Percentiles rank a stretch among this genome's conserved stretches.
These are phyloP conservation scores for Microcaecilia unicolor DNA, from an alignment of 2,797 vertebrate species.

Conservation along the genomic window DNA sequence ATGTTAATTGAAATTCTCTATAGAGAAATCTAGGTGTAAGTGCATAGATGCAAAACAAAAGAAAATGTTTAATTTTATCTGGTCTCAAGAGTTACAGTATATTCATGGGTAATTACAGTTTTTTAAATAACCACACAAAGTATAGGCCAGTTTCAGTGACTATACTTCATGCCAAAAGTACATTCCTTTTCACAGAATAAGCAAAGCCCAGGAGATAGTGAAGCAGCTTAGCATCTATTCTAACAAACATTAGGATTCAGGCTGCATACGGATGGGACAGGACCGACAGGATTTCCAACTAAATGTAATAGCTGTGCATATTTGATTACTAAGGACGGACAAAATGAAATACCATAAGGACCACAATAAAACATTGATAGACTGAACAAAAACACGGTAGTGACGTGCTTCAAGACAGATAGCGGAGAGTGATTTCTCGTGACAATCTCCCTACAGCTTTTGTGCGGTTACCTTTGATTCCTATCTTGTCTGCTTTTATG, in stretches of 20 bases:
- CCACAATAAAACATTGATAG: slow-evolving; percentile 85
- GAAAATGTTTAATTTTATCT: slow-evolving; percentile 48
- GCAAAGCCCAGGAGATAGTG: slow-evolving; percentile 78
- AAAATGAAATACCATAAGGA: slow-evolving; percentile 86
- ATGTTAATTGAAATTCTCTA: background rate
- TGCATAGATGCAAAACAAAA: slow-evolving; percentile 30
- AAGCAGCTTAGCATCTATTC: slow-evolving; percentile 88
- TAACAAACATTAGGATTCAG: slow-evolving; percentile 87
- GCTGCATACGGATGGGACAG: slow-evolving; percentile 87
- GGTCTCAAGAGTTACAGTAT: slow-evolving; percentile 57
- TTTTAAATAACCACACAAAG: slow-evolving; percentile 71
- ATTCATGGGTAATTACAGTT: slow-evolving; percentile 95
- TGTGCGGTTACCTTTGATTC: slow-evolving; percentile 99
- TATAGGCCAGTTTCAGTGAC: slow-evolving; percentile 66
- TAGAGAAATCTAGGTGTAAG: slow-evolving; percentile 26
- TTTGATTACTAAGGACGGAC: slow-evolving; percentile 81
- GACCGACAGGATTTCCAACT: slow-evolving; percentile 75
- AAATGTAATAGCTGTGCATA: slow-evolving; percentile 71
- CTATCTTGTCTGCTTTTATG: slow-evolving; percentile 99
- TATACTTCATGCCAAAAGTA: slow-evolving; percentile 82
- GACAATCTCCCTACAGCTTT: slow-evolving; percentile 96
- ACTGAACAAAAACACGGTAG: slow-evolving; percentile 95
- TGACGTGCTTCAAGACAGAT: slow-evolving; percentile 98
- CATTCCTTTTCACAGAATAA: slow-evolving; percentile 88
- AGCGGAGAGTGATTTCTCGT: slow-evolving; percentile 84